Conservation (phyloP, 2,888 invertebrate species). For the Hyles lineata region DNA sequence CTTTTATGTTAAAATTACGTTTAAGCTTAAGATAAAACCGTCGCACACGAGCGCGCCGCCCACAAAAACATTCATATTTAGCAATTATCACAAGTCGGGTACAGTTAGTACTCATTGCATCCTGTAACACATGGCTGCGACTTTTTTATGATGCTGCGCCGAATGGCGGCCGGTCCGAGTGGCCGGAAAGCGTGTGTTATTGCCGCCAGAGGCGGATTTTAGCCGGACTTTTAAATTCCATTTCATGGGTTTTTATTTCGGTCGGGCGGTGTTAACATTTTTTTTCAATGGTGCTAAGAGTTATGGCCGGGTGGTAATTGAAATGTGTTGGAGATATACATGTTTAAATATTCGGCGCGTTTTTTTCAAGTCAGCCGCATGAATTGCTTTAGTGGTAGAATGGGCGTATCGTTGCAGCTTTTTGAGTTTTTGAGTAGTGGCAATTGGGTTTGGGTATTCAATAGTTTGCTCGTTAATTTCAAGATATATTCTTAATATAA, state of each 20-base stretch:
- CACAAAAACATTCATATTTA: slow-evolving; percentile 15
- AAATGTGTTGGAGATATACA: slow-evolving; percentile 50
- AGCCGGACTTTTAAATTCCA: slow-evolving; percentile 55
- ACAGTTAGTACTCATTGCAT: slow-evolving; percentile 37
- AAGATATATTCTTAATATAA: neutral
- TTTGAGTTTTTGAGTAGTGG: neutral
- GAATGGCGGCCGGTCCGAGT: slow-evolving; percentile 13
- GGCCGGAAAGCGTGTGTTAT: slow-evolving; percentile 29
- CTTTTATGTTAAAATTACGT: neutral
- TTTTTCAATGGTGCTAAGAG: slow-evolving; percentile 48
- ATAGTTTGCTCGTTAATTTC: neutral
- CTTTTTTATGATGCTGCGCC: slow-evolving; percentile 66
- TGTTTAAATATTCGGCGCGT: slow-evolving; percentile 31
- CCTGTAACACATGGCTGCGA: slow-evolving; percentile 69
- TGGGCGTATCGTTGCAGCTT: neutral
- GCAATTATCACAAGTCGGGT: slow-evolving; percentile 29
- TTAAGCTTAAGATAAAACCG: neutral
- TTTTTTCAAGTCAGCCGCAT: neutral
- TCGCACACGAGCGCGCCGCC: neutral
- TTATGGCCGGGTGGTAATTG: slow-evolving; percentile 55
- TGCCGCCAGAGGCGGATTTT: slow-evolving; percentile 40
- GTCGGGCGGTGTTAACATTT: slow-evolving; percentile 39
- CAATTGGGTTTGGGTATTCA: neutral
- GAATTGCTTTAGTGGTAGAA: neutral
- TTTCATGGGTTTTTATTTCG: slow-evolving; percentile 56